phyloP scores from a whole-genome alignment of 2,888 invertebrate genomes.

The Phorcus lineatus region DNA sequence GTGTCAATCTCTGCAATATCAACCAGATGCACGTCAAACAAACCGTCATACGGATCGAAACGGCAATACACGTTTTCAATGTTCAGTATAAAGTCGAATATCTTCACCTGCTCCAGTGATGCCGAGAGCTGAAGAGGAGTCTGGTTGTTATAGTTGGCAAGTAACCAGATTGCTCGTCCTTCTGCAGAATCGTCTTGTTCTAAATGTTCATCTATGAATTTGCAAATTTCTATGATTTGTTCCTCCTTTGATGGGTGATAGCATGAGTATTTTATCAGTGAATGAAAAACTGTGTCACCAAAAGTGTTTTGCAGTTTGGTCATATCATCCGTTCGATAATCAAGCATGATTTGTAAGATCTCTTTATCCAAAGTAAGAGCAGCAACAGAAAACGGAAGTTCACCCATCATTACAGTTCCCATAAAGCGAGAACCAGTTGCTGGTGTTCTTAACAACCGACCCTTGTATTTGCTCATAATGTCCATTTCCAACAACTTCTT shows the following conservation, averaged over 20 bases:
- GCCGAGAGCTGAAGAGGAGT: constrained; percentile 58
- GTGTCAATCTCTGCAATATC: constrained; percentile 65
- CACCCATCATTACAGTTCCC: constrained; percentile 57
- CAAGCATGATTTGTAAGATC: constrained; percentile 45
- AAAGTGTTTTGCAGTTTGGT: constrained; percentile 35
- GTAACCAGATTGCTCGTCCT: constrained; percentile 47
- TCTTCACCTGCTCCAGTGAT: constrained; percentile 43
- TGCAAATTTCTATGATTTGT: constrained; percentile 8
- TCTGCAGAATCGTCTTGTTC: background rate
- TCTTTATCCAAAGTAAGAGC: constrained; percentile 49
- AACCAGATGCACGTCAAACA: constrained; percentile 59
- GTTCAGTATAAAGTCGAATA: constrained; percentile 54
- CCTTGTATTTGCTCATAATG: constrained; percentile 1
- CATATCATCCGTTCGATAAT: constrained; percentile 34
- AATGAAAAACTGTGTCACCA: constrained; percentile 56
- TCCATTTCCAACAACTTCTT: constrained; percentile 29
- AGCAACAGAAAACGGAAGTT: constrained; percentile 56
- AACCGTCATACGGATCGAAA: constrained; percentile 58
- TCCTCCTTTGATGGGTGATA: constrained; percentile 46
- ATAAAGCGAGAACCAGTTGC: constrained; percentile 51
- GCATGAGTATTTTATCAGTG: constrained; percentile 45
- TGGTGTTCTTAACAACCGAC: constrained; percentile 15
- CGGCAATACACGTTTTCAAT: constrained; percentile 52
- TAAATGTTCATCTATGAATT: background rate
- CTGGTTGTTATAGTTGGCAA: constrained; percentile 48